Evolutionary conservation across 2,888 invertebrate genomes (phyloP), one percentile per base, ranked within the genome.

Genomic region (Cantharis flavilabris): DNA sequence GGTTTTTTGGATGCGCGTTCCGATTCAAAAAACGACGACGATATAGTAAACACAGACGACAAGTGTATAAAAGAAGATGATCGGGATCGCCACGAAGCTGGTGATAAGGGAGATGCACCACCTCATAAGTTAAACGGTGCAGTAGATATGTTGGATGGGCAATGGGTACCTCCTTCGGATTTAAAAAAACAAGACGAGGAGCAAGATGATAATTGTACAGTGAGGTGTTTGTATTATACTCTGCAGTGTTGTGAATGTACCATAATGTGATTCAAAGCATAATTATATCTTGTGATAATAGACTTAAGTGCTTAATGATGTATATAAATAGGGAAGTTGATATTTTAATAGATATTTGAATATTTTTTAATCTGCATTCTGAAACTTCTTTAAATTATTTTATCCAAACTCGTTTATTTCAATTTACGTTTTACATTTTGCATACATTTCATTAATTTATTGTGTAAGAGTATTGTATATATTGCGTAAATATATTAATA

Each of bases 211-310:
- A 89, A 89, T 73, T 92, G 92, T 81, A 89, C 90, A 70, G 89
- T 92, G 3, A 91, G 91, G 83, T 93, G 93, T 83, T 87, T 93
- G 13, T 92, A 92, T 83, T 91, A 91, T 82, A 90, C 91, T 7
- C 87, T 93, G 81, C 91, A 92, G 85, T 93, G 92, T 84, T 93
- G 93, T 88, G 92, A 92, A 83, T 93, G 93, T 87, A 90, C 90
- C 78, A 83, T 86, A 70, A 83, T 84, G 79, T 85, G 80, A 83
- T 79, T 71, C 18, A 64, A 65, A 72, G 72, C 73, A 71, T 69
- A 71, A 28, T 28, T 23, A 75, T 33, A 64, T 71, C 16, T 77
- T 76, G 76, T 76, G 75, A 79, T 75, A 75, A 20, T 77, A 77
- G 77, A 77, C 23, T 67, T 67, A 70, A 70, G 70, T 30, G n/a